Percentiles rank a stretch among this genome's conserved stretches.
Conservation (phyloP, 1,140 invertebrate genomes). For the Araneus ventricosus region DNA sequence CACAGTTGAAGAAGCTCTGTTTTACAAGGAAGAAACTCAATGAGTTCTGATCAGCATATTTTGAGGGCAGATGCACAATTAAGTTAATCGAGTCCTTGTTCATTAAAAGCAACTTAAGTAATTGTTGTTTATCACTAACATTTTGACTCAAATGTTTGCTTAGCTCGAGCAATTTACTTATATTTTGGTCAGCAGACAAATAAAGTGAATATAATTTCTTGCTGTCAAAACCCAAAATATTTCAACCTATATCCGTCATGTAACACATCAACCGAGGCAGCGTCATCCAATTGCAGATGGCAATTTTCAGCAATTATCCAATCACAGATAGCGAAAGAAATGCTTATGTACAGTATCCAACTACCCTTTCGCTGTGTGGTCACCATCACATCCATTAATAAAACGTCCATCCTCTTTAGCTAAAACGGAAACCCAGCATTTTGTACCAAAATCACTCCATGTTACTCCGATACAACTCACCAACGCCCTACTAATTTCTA, state of each 20-base stretch:
- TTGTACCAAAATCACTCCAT: neutral
- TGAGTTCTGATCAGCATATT: too few relatives aligned
- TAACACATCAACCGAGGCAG: neutral
- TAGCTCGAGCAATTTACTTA: too few relatives aligned
- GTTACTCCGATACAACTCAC: neutral
- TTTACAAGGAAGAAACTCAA: too few relatives aligned
- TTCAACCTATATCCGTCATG: neutral
- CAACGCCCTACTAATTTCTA: neutral
- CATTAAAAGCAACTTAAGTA: too few relatives aligned
- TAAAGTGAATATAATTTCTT: neutral
- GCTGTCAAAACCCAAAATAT: neutral
- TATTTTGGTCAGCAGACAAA: too few relatives aligned
- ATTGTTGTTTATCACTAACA: too few relatives aligned
- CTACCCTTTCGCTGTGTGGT: neutral
- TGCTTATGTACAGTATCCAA: neutral
- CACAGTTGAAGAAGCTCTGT: too few relatives aligned
- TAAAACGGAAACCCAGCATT: neutral
- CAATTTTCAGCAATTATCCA: neutral
- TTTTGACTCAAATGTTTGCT: too few relatives aligned
- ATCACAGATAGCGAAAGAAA: neutral
- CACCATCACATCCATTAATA: slow-evolving; percentile 10
- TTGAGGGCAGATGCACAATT: too few relatives aligned
- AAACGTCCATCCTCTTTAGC: neutral
- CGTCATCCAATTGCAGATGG: neutral
- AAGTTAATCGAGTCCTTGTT: too few relatives aligned